phyloP scores from a whole-genome alignment of 2,888 invertebrate species.

The Agriotes lineatus region DNA sequence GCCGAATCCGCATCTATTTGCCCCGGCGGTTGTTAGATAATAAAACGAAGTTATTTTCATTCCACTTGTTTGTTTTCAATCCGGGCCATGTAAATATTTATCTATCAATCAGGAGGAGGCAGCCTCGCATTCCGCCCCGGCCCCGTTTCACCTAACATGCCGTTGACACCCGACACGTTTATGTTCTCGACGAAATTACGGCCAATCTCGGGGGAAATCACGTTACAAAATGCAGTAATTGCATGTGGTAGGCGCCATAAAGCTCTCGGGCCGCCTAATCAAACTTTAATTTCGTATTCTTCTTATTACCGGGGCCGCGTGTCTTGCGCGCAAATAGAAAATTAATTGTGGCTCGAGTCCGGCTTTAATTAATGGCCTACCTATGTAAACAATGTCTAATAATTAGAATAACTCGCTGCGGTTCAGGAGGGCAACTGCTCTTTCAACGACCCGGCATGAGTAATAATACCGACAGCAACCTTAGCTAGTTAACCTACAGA shows the following conservation, averaged over 20 bases:
- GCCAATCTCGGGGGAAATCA: slow-evolving; percentile 45
- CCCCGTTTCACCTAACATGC: slow-evolving; percentile 39
- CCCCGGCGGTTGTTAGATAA: slow-evolving; percentile 40
- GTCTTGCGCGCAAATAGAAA: background rate
- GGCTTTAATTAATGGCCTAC: background rate
- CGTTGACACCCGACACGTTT: slow-evolving; percentile 49
- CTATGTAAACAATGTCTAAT: background rate
- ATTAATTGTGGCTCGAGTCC: background rate
- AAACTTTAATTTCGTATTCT: slow-evolving; percentile 37
- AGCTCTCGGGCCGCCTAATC: slow-evolving; percentile 37
- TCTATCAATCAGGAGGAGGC: slow-evolving; percentile 47
- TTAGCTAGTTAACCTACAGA: no score
- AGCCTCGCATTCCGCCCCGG: slow-evolving; percentile 32
- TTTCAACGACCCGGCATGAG: no score
- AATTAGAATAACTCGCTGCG: slow-evolving; percentile 1
- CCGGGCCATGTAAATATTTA: slow-evolving; percentile 49
- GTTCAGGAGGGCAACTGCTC: no score
- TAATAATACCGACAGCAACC: no score
- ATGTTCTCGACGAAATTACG: slow-evolving; percentile 46
- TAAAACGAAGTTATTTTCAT: slow-evolving; percentile 46
- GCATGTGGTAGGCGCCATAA: slow-evolving; percentile 44
- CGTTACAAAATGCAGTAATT: slow-evolving; percentile 46
- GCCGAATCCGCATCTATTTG: slow-evolving; percentile 19
- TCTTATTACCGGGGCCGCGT: slow-evolving; percentile 24
- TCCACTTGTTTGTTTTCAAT: slow-evolving; percentile 43